phyloP scores from a whole-genome alignment of 2,113 vertebrate genomes.

The Callaeas wilsoni region DNA sequence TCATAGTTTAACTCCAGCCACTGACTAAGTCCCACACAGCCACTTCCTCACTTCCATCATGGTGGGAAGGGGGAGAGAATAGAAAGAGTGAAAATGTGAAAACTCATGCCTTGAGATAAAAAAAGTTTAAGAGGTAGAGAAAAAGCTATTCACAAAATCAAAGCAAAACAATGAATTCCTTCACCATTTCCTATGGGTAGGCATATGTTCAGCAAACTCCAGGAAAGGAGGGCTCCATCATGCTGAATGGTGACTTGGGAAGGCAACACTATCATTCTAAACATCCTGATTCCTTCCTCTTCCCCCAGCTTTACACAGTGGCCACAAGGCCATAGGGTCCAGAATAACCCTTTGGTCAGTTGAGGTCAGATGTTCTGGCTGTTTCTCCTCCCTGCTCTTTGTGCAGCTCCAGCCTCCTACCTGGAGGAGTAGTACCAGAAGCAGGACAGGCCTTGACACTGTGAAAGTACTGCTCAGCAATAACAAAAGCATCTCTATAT shows the following conservation, averaged over 20 bases:
- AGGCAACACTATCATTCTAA: background rate
- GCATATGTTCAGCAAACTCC: background rate
- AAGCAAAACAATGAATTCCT: background rate
- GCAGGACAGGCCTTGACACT: background rate
- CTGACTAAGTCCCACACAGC: background rate
- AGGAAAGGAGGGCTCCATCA: background rate
- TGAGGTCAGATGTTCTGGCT: background rate
- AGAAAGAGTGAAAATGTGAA: background rate
- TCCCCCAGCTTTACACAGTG: background rate
- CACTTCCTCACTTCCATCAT: background rate
- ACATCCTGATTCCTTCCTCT: too few relatives aligned
- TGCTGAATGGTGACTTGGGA: background rate
- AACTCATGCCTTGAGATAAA: background rate
- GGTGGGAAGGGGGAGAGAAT: background rate
- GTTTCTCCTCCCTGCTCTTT: background rate
- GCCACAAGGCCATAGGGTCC: background rate
- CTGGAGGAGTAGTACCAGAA: background rate
- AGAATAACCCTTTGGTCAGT: background rate
- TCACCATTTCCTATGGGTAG: background rate
- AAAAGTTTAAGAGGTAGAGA: background rate
- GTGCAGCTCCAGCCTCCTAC: background rate
- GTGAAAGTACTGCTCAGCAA: background rate
- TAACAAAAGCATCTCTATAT: background rate
- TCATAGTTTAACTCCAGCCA: background rate
- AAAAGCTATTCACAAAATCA: background rate